A percentile compares a stretch with the other conserved stretches of the same genome.
phyloP scores from a whole-genome alignment of 2,797 vertebrate species.

The Spheniscus humboldti region DNA sequence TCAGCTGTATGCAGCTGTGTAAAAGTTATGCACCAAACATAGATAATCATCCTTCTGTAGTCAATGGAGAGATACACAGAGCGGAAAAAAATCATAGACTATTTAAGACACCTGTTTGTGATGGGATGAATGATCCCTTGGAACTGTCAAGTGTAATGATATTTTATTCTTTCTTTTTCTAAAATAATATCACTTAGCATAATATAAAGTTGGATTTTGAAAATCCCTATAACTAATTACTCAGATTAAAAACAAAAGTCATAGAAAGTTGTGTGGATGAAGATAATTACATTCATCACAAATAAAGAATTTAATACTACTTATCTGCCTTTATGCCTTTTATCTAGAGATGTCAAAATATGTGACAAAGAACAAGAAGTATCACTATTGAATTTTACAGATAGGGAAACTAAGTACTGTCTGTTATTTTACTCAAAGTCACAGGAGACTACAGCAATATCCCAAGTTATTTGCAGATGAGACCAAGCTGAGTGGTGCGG shows the following conservation, averaged over 20 bases:
- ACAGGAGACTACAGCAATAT: background rate
- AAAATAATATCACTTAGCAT: background rate
- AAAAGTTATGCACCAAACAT: background rate
- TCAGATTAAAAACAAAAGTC: background rate
- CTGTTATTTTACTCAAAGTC: conserved; percentile 5
- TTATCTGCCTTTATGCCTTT: conserved; percentile 23
- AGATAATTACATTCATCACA: background rate
- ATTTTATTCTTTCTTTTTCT: background rate
- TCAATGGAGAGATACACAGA: background rate
- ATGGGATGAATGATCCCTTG: background rate
- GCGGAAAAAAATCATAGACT: background rate
- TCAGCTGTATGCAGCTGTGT: background rate
- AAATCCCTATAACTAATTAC: background rate
- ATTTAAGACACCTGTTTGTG: background rate
- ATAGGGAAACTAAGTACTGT: background rate
- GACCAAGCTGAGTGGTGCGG: too few relatives aligned
- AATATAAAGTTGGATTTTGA: background rate
- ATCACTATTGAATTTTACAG: background rate
- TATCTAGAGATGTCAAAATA: conserved; percentile 37
- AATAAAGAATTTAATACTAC: conserved; percentile 23
- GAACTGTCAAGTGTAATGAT: conserved; percentile 9
- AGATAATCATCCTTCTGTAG: background rate
- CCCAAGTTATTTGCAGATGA: background rate
- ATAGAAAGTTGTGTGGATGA: background rate
- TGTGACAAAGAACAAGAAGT: background rate